Evolutionary conservation across 2,113 vertebrate species (phyloP).

Genomic region (Trematomus loennbergii): DNA sequence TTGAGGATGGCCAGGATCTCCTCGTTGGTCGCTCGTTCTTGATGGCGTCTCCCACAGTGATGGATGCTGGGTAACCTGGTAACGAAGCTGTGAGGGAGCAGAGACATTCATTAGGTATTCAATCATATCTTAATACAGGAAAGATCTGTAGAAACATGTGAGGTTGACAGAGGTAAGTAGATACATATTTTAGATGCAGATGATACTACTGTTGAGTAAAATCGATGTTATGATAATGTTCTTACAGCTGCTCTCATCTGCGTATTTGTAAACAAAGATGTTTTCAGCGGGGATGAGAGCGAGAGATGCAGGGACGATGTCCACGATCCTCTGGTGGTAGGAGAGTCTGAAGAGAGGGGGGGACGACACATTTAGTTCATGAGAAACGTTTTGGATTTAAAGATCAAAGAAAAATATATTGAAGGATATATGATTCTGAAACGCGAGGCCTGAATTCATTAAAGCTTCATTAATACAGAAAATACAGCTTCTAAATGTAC

Average conservation of each 20-base stretch:
- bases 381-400: neutral
- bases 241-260: conserved; percentile 92
- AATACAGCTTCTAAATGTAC: neutral
- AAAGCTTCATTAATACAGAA: neutral
- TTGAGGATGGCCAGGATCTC: conserved; percentile 95
- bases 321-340: conserved; percentile 96
- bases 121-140: neutral
- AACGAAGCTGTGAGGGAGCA: conserved; percentile 85
- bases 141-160: neutral
- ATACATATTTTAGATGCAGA: neutral
- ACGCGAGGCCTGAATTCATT: neutral
- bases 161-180: neutral
- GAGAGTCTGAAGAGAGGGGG: conserved; percentile 87
- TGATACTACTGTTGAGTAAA: too few relatives aligned
- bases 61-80: conserved; percentile 90
- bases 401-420: neutral
- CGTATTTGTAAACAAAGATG: conserved; percentile 91
- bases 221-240: conserved; percentile 17
- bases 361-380: neutral
- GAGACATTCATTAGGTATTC: neutral
- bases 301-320: conserved; percentile 94
- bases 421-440: too few relatives aligned
- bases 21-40: conserved; percentile 95
- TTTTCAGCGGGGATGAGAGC: conserved; percentile 93
- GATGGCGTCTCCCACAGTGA: conserved; percentile 91